These are phyloP conservation scores for Pangasianodon gigas DNA, from an alignment of 2,113 vertebrate genomes.

Conservation along the genomic window DNA sequence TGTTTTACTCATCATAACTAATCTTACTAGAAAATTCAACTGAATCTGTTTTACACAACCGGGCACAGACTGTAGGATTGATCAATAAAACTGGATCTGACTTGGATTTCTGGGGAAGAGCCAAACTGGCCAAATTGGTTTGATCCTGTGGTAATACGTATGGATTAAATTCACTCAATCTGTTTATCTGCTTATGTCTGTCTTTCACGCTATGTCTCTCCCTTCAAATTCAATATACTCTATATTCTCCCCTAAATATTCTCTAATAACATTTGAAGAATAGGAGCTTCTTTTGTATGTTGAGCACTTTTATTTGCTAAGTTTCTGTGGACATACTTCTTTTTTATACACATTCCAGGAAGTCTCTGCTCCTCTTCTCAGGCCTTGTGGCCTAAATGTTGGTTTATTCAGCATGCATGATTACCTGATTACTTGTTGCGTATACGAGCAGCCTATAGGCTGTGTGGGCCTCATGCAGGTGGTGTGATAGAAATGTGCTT, in stretches of 20 bases:
- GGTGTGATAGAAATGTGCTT: background rate
- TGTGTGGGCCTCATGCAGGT: background rate
- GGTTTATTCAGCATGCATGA: background rate
- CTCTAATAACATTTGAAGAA: background rate
- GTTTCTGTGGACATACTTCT: background rate
- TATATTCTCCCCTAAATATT: background rate
- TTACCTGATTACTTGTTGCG: background rate
- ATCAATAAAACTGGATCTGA: slow-evolving; percentile 5
- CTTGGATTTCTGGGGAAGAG: background rate
- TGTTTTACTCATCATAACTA: background rate
- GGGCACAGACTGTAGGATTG: background rate
- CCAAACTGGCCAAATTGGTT: background rate
- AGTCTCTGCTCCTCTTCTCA: background rate
- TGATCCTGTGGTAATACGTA: slow-evolving; percentile 4
- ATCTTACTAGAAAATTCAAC: background rate
- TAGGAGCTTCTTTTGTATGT: background rate
- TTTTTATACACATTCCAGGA: background rate
- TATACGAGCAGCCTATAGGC: background rate
- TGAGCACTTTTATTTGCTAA: background rate
- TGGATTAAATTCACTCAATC: background rate
- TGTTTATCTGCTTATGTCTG: slow-evolving; percentile 4
- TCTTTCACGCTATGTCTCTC: background rate
- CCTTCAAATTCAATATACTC: background rate
- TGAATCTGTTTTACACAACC: background rate
- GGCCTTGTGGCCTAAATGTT: background rate